A percentile compares a stretch with the other conserved stretches of the same genome.
Conservation (phyloP, 2,113 vertebrate species). For the Cyrtonyx montezumae region DNA sequence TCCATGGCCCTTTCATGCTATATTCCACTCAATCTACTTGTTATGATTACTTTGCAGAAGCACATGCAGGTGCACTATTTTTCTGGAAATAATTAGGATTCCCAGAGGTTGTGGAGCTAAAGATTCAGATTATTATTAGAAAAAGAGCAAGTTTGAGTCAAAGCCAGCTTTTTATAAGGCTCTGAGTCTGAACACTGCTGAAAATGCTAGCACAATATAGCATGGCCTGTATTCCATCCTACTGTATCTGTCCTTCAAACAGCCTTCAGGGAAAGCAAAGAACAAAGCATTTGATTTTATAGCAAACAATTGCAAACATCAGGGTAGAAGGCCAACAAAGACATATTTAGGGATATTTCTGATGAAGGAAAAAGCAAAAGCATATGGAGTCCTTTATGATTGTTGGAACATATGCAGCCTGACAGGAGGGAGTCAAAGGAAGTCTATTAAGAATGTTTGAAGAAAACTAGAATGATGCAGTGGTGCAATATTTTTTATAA, state of each 20-base stretch:
- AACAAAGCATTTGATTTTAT: background rate
- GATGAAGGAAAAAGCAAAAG: background rate
- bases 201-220: background rate
- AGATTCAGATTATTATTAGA: background rate
- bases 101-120: background rate
- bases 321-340: background rate
- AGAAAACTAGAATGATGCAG: background rate
- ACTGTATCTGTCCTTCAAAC: background rate
- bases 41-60: background rate
- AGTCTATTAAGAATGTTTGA: background rate
- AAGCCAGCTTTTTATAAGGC: background rate
- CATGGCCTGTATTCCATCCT: background rate
- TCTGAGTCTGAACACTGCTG: background rate
- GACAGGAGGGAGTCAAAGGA: background rate
- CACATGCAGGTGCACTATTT: background rate
- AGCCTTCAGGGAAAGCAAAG: background rate
- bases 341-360: background rate
- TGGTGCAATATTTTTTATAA: background rate
- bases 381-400: background rate
- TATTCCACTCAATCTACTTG: background rate
- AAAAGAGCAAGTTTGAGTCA: background rate
- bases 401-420: background rate
- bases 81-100: background rate
- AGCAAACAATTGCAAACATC: background rate
- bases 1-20: background rate